Evolutionary conservation across 1,140 invertebrate genomes (phyloP).

Genomic region (Papilio machaon): DNA sequence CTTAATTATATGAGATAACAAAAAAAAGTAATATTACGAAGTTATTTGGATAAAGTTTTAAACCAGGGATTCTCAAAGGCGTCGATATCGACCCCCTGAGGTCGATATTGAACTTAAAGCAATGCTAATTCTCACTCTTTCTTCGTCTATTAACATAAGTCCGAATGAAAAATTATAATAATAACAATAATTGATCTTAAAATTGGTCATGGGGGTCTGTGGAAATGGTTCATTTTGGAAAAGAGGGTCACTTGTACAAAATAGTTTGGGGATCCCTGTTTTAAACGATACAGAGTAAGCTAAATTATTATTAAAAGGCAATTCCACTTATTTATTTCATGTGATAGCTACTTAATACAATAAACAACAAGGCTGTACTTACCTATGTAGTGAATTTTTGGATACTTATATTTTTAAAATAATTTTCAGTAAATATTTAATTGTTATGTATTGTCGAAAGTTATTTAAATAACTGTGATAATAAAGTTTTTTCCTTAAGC

Average conservation of each 20-base stretch:
- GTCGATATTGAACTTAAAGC: too few relatives aligned
- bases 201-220: too few relatives aligned
- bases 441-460: background rate
- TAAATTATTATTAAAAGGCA: background rate
- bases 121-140: too few relatives aligned
- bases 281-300: background rate
- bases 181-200: background rate
- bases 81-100: too few relatives aligned
- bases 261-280: background rate
- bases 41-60: background rate
- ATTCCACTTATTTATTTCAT: background rate
- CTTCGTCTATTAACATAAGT: too few relatives aligned
- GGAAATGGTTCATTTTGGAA: too few relatives aligned
- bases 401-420: background rate
- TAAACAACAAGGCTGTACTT: slow-evolving; percentile 5
- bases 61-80: too few relatives aligned
- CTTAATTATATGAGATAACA: background rate
- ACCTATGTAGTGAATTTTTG: background rate
- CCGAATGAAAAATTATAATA: too few relatives aligned
- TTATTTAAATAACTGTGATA: background rate
- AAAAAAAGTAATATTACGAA: background rate
- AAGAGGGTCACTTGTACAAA: background rate
- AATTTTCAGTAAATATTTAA: background rate
- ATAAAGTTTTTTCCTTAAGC: background rate
- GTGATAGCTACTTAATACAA: slow-evolving; percentile 11